phyloP scores from a whole-genome alignment of 2,113 vertebrate species.

The Apeltes quadracus region DNA sequence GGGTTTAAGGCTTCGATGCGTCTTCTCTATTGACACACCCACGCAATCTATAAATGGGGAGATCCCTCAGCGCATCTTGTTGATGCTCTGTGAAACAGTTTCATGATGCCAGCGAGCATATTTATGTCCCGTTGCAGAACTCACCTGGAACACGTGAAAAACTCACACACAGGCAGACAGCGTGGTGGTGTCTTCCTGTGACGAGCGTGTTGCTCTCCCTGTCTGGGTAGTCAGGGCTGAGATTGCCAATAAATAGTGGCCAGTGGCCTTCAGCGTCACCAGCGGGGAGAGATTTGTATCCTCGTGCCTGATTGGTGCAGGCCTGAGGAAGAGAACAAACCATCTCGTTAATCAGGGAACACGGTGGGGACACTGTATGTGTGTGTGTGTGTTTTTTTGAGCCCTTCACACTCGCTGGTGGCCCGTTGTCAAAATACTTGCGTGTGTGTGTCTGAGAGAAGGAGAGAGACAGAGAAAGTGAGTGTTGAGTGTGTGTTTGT shows the following conservation, averaged over 20 bases:
- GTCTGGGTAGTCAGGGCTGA: constrained; percentile 75
- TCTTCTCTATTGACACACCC: constrained; percentile 32
- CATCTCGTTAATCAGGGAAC: constrained; percentile 75
- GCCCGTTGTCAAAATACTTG: constrained; percentile 51
- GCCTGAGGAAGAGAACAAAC: constrained; percentile 70
- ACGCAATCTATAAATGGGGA: constrained; percentile 35
- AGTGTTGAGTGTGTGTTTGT: constrained; percentile 25
- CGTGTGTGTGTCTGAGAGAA: constrained; percentile 12
- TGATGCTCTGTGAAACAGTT: constrained; percentile 24
- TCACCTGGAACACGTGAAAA: constrained; percentile 18
- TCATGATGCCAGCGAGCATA: constrained; percentile 16
- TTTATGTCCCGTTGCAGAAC: constrained; percentile 36
- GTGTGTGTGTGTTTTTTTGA: constrained; percentile 38
- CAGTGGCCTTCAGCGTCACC: constrained; percentile 75
- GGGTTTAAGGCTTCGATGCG: constrained; percentile 33
- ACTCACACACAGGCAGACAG: constrained; percentile 37
- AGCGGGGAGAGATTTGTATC: constrained; percentile 76
- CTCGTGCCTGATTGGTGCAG: constrained; percentile 68
- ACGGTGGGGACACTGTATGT: constrained; percentile 60
- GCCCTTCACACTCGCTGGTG: constrained; percentile 45
- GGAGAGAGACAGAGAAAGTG: constrained; percentile 3
- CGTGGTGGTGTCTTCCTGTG: constrained; percentile 55
- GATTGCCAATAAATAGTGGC: constrained; percentile 80
- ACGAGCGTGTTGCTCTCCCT: constrained; percentile 67
- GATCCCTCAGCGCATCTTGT: constrained; percentile 26